A percentile compares a stretch with the other conserved stretches of the same genome.
phyloP scores from a whole-genome alignment of 2,113 vertebrate species.

The Colistium nudipinnis region DNA sequence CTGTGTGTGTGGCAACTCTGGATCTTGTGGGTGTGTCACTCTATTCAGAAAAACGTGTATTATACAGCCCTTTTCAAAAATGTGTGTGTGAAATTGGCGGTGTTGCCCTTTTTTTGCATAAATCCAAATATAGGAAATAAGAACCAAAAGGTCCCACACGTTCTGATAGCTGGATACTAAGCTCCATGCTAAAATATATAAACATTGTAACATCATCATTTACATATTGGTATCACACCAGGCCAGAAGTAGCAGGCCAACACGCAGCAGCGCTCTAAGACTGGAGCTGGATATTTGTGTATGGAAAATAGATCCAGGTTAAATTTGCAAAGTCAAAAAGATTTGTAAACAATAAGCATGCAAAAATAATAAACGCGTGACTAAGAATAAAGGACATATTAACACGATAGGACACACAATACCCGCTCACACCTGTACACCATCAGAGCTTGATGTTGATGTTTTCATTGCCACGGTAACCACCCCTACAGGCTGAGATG shows the following conservation, averaged over 20 bases:
- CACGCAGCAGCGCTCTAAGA: not conserved
- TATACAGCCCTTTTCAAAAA: not conserved
- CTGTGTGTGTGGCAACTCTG: not conserved
- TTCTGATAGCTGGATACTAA: not conserved
- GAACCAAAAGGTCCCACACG: not conserved
- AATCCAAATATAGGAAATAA: not conserved
- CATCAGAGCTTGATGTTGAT: not conserved
- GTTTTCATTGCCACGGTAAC: slow-evolving; percentile 22
- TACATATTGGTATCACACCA: not conserved
- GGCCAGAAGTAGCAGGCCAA: not conserved
- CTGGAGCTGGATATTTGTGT: not conserved
- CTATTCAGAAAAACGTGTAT: not conserved
- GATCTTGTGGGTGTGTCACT: not conserved
- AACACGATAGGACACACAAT: no score
- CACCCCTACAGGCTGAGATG: not conserved
- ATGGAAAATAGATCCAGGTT: slow-evolving; percentile 20
- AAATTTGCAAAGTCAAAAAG: slow-evolving; percentile 23
- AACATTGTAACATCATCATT: not conserved
- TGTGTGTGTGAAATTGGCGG: not conserved
- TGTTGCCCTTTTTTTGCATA: not conserved
- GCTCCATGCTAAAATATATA: not conserved
- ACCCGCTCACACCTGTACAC: slow-evolving; percentile 12
- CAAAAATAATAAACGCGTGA: no score
- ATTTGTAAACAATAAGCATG: not conserved
- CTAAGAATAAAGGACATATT: no score